Evolutionary conservation across 64 coral and sea anemone genomes (phyloP), one percentile per base, ranked within the genome.

Genomic region (Pocillopora verrucosa): DNA sequence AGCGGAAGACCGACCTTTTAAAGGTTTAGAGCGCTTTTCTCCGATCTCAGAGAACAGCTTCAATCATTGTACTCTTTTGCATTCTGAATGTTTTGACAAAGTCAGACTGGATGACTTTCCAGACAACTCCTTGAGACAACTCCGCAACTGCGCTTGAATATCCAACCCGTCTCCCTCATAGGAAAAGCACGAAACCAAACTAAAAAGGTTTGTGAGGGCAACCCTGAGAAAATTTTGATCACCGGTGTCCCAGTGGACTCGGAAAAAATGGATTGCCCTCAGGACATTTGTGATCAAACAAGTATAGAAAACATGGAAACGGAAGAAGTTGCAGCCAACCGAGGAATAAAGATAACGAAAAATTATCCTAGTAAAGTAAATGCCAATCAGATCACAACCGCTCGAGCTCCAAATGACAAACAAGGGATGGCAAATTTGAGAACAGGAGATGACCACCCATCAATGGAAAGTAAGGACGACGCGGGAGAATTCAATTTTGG

Each of bases 1-100:
- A 78, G 17, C 75, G 57, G 65, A 69, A 72, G 51, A 10, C 77
- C 73, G 45, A 70, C 85, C 56, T 77, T 86, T 25, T 57, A 30
- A 77, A 83, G 61, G 36, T 45, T 34, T 65, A 10, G 75, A 75
- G 86, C 15, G 58, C 22, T 45, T 88, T 11, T 57, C 3, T 10
- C 13, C 51, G 36, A 76, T n/a, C 61, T 19, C 45, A 15, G 38
- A 36, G n/a, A 10, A 38, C 12, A 78, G 4, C 36, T 26, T 30
- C 10, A 36, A 9, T 9, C 19, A 61, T 36, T 7, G 20, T 41
- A 20, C n/a, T 22, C 17, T 61, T 76, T n/a, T 36, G 7, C 11
- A 34, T 56, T 5, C 59, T 56, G 82, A 85, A 13, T 26, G 63
- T 38, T 85, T 85, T 68, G 37, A 68, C 12, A 45, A 58, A 72